Conservation (phyloP, 2,888 invertebrate species). For the Metalampra italica region DNA sequence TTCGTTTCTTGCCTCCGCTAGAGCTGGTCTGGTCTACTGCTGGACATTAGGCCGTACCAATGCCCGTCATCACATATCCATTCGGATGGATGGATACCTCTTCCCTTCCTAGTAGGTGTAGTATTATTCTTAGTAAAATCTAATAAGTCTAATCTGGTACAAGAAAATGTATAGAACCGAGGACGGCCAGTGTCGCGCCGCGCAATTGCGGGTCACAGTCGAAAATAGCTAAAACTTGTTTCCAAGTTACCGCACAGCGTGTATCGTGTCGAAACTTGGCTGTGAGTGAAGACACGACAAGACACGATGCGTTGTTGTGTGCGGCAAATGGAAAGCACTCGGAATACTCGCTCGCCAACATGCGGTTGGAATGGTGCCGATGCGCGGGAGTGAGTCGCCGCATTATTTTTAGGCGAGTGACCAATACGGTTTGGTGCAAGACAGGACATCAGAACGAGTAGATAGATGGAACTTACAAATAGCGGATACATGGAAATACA, state of each 20-base stretch:
- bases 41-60: too few species aligned
- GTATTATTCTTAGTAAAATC: too few species aligned
- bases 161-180: constrained; percentile 21
- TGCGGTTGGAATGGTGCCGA: constrained; percentile 60
- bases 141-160: background rate
- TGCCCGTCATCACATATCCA: too few species aligned
- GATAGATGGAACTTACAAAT: background rate
- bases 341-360: constrained; percentile 5
- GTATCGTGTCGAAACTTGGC: background rate
- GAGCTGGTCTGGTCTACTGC: too few species aligned
- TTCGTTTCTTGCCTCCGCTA: too few species aligned
- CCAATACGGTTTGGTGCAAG: constrained; percentile 31
- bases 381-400: constrained; percentile 50
- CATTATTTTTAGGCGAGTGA: constrained; percentile 55
- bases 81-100: too few species aligned
- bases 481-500: too few species aligned
- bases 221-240: constrained; percentile 29
- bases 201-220: constrained; percentile 22
- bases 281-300: background rate
- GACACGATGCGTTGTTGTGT: background rate
- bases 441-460: background rate
- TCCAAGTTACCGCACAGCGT: constrained; percentile 15
- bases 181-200: constrained; percentile 35
- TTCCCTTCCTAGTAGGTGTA: too few species aligned
- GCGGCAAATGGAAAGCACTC: background rate